phyloP scores from a whole-genome alignment of 2,113 vertebrate species.

The Ornithorhynchus anatinus region DNA sequence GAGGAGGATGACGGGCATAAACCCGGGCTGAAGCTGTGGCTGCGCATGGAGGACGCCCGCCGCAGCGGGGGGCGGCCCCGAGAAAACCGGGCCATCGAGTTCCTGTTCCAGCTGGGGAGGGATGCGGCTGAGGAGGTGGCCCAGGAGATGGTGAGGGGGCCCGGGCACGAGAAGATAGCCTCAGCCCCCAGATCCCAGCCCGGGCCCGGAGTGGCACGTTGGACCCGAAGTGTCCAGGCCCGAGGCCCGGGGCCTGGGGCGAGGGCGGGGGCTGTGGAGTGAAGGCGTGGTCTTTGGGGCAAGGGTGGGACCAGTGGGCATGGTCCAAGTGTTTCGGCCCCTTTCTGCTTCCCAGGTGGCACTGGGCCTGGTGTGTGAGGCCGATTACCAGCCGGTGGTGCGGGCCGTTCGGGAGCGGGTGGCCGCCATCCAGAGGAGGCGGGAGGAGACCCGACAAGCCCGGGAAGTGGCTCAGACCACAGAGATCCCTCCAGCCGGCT shows the following conservation, averaged over 20 bases:
- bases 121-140: conserved; percentile 93
- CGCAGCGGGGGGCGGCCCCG: conserved; percentile 91
- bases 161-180: too few species aligned
- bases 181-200: not conserved
- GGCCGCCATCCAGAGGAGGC: conserved; percentile 81
- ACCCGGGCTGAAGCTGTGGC: conserved; percentile 90
- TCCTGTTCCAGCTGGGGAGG: conserved; percentile 92
- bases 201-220: too few species aligned
- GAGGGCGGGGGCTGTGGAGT: too few species aligned
- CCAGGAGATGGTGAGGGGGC: conserved; percentile 90
- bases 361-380: conserved; percentile 88
- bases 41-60: conserved; percentile 91
- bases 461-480: conserved; percentile 36
- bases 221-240: not conserved
- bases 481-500: not conserved
- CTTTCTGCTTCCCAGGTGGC: conserved; percentile 73
- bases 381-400: conserved; percentile 89
- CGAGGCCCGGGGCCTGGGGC: too few species aligned
- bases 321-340: not conserved
- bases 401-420: conserved; percentile 86
- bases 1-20: conserved; percentile 92
- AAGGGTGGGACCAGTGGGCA: not conserved
- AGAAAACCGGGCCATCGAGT: conserved; percentile 97
- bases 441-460: conserved; percentile 78
- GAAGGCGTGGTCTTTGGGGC: too few species aligned